Evolutionary conservation across 1,140 invertebrate genomes (phyloP), one percentile per base, ranked within the genome.

Genomic region (Megalopta genalis): DNA sequence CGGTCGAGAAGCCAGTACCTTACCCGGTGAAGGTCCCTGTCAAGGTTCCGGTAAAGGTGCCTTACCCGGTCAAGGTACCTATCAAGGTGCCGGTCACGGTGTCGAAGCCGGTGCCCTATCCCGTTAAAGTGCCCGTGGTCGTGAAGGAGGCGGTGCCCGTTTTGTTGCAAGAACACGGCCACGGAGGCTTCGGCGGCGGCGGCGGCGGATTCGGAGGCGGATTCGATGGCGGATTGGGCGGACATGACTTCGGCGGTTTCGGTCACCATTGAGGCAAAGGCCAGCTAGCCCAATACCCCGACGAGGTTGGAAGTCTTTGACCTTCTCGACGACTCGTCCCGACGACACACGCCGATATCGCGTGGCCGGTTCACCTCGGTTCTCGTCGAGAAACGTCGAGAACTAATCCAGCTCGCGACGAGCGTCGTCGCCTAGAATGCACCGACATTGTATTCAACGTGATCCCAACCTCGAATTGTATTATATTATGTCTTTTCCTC

Each of bases 81-180:
- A 91, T 92, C 84, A 94, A 93, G 86, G 93, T 94, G 16, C 94
- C 94, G 52, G 91, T 93, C 9, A 94, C 94, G 77, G 93, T 95
- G 0, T 88, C 93, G 21, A 93, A 94, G 14, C 87, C 84, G 25
- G 88, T 90, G 25, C 91, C 93, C 5, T 90, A 90, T 16, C 90
- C 91, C 42, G 90, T 92, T 57, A 91, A 91, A 66, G 90, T 91
- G 23, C 91, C 90, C 1, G 64, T 89, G 90, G 77, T 93, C 88
- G 74, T 92, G 39, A 90, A 91, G 68, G 91, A 94, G 77, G 93
- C 94, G 49, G 94, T 95, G n/a, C 94, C 94, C n/a, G 93, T 95
- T 25, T 88, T 89, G 46, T 82, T 94, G 16, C 88, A 90, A 62
- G 82, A 88, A 6, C 90, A 90, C 46, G 81, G 88, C 9, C 75